Conservation (phyloP, 2,888 invertebrate species). For the Seira ritae region DNA sequence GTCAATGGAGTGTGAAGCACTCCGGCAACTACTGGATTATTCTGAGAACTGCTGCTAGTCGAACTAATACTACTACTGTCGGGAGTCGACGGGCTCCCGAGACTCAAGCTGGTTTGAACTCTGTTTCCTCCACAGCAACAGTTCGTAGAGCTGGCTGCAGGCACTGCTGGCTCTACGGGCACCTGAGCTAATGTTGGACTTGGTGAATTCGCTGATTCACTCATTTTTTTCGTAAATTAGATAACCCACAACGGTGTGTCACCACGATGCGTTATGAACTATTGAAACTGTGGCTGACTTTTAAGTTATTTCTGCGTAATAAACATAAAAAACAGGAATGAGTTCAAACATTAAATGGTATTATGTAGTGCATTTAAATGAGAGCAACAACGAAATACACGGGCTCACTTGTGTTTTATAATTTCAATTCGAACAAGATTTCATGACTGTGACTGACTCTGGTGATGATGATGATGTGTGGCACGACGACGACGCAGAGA, state of each 20-base stretch:
- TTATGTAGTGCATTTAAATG: too few relatives aligned
- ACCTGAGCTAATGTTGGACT: constrained; percentile 49
- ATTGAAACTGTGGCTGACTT: too few relatives aligned
- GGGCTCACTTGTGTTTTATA: background rate
- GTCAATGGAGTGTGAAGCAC: constrained; percentile 58
- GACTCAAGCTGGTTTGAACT: constrained; percentile 57
- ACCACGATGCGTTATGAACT: too few relatives aligned
- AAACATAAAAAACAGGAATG: too few relatives aligned
- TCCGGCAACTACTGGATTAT: constrained; percentile 39
- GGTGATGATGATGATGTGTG: background rate
- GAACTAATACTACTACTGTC: constrained; percentile 59
- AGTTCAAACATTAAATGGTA: too few relatives aligned
- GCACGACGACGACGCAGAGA: too few relatives aligned
- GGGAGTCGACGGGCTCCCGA: constrained; percentile 54
- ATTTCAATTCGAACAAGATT: constrained; percentile 9
- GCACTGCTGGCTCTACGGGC: constrained; percentile 48
- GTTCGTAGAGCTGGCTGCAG: constrained; percentile 39
- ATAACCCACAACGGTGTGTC: background rate
- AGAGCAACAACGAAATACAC: too few relatives aligned
- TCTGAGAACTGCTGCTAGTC: constrained; percentile 55
- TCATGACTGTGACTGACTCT: background rate
- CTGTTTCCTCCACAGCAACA: constrained; percentile 47
- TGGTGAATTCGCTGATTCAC: constrained; percentile 34
- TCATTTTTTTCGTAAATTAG: constrained; percentile 36
- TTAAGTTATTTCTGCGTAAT: too few relatives aligned